Evolutionary conservation across 2,797 vertebrate genomes (phyloP), one percentile per base, ranked within the genome.

Genomic region (Muraenolepis orangiensis): DNA sequence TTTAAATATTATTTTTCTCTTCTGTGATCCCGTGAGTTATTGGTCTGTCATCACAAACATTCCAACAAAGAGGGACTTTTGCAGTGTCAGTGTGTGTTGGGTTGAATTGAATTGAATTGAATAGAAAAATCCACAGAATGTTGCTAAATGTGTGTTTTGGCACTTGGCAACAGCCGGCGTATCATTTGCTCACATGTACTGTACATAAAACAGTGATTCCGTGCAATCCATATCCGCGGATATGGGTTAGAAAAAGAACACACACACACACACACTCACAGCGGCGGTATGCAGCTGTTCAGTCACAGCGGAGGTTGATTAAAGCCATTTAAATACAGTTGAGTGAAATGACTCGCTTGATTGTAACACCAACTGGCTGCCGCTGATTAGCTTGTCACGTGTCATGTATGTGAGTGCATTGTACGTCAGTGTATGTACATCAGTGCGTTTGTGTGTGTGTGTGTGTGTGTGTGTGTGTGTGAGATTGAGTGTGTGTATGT

Each of bases 321-420:
- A 68, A 68, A 18, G 28, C 5, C 30, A 68, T 18, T 29, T 30
- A 29, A 68, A 29, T 68, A 32, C 30, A 30, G 66, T 14, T 28
- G n/a, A n/a, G 26, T 28, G 66, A 66, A 66, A 66, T 66, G 66
- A 46, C 42, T 46, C n/a, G 20, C 51, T 67, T 67, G 66, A 67
- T 28, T 28, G 29, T 29, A 67, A 5, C 66, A 67, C 66, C 66
- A 67, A 28, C 26, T 67, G 66, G 51, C 51, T 57, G 51, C 51
- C 8, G 23, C 51, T 67, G 66, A 67, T 28, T 28, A 67, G 66
- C 11, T 57, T 57, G 69, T 57, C 36, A 38, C 36, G 36, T 38
- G 36, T 12, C n/a, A 57, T n/a, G 51, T 57, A 57, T 57, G n/a
- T 57, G 51, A 57, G 51, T 46, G 16, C 13, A 46, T n/a, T 46